phyloP scores from a whole-genome alignment of 2,113 vertebrate species.

The Oncorhynchus kisutch region DNA sequence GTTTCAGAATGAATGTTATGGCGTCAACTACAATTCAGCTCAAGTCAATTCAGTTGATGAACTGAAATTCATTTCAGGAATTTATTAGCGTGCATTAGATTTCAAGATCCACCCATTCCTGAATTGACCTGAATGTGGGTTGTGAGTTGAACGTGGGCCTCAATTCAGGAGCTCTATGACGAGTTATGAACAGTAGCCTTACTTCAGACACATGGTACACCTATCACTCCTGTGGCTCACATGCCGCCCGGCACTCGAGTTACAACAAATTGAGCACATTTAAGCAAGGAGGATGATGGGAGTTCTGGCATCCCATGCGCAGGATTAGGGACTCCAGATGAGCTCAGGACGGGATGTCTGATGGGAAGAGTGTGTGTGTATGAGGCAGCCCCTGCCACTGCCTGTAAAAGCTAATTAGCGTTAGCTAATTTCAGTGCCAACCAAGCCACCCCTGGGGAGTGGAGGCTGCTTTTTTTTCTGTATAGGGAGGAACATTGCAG shows the following conservation, averaged over 20 bases:
- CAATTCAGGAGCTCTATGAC: no score
- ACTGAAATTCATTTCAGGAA: no score
- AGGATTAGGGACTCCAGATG: constrained; percentile 3
- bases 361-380: background rate
- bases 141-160: no score
- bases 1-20: background rate
- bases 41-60: constrained; percentile 16
- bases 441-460: constrained; percentile 56
- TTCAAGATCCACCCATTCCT: no score
- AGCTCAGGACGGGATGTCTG: constrained; percentile 28
- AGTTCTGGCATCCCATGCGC: constrained; percentile 3
- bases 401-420: constrained; percentile 67
- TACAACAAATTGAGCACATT: constrained; percentile 11
- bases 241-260: no score
- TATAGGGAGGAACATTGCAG: constrained; percentile 57
- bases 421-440: constrained; percentile 64
- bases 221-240: no score
- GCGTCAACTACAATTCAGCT: background rate
- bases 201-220: no score
- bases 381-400: constrained; percentile 38
- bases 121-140: no score
- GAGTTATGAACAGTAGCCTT: no score
- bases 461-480: constrained; percentile 63
- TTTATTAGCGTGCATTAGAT: no score
- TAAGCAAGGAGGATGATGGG: constrained; percentile 16